Evolutionary conservation across 2,113 vertebrate genomes (phyloP).

Genomic region (Probosciger aterrimus): DNA sequence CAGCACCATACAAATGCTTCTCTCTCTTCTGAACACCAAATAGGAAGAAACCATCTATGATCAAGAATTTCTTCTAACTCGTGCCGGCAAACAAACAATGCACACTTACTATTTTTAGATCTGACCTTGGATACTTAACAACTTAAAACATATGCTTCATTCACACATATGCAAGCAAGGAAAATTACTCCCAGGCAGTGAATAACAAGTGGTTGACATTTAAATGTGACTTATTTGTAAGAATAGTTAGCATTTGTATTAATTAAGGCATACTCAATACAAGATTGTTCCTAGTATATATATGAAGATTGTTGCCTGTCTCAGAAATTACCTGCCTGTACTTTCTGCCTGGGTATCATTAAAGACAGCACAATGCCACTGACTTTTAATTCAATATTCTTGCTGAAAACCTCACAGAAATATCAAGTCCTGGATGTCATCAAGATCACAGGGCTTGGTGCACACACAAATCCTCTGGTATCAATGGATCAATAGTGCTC

Average conservation of each 20-base stretch:
- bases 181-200: constrained; percentile 35
- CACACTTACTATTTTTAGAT: constrained; percentile 9
- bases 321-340: constrained; percentile 9
- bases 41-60: not conserved
- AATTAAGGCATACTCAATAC: not conserved
- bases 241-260: constrained; percentile 44
- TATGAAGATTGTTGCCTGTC: not conserved
- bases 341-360: constrained; percentile 11
- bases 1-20: accelerated
- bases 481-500: not conserved
- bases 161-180: constrained; percentile 23
- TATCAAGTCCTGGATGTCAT: not conserved
- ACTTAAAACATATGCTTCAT: constrained; percentile 28
- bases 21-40: not conserved
- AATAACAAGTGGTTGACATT: constrained; percentile 56
- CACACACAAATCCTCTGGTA: not conserved
- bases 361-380: not conserved
- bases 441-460: not conserved
- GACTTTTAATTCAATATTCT: constrained; percentile 28
- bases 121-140: not conserved
- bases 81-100: constrained; percentile 14
- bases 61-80: not conserved
- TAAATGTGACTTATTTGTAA: constrained; percentile 35
- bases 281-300: not conserved
- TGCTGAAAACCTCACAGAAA: not conserved